phyloP scores from a whole-genome alignment of 2,113 vertebrate species.

The Phrynosoma blainvillii region DNA sequence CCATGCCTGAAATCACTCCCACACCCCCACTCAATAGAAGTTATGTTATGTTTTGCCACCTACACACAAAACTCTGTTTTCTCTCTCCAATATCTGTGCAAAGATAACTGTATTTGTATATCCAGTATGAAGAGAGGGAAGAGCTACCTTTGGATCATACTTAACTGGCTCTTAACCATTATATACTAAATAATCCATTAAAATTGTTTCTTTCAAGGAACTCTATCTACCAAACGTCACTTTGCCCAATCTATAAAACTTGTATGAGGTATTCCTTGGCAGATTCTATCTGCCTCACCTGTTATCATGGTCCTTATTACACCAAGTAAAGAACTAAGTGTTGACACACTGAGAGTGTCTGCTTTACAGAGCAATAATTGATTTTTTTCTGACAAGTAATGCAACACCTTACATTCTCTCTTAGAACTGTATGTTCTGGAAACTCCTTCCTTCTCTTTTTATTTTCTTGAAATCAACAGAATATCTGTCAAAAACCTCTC shows the following conservation, averaged over 20 bases:
- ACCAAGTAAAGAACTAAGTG: neutral
- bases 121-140: neutral
- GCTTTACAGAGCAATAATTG: neutral
- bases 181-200: neutral
- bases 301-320: neutral
- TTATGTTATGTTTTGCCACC: neutral
- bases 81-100: neutral
- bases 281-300: neutral
- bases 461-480: constrained; percentile 1
- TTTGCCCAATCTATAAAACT: neutral
- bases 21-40: neutral
- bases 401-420: neutral
- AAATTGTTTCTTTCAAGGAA: neutral
- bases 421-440: neutral
- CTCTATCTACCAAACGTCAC: neutral
- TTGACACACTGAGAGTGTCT: neutral
- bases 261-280: neutral
- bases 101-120: neutral
- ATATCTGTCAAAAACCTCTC: neutral
- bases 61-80: neutral
- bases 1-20: constrained; percentile 10
- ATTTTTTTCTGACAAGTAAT: neutral
- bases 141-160: neutral
- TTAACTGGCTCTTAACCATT: constrained; percentile 7
- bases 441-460: neutral